These are phyloP conservation scores for Opisthograptis luteolata DNA, from an alignment of 2,888 invertebrate genomes.

Conservation along the genomic window DNA sequence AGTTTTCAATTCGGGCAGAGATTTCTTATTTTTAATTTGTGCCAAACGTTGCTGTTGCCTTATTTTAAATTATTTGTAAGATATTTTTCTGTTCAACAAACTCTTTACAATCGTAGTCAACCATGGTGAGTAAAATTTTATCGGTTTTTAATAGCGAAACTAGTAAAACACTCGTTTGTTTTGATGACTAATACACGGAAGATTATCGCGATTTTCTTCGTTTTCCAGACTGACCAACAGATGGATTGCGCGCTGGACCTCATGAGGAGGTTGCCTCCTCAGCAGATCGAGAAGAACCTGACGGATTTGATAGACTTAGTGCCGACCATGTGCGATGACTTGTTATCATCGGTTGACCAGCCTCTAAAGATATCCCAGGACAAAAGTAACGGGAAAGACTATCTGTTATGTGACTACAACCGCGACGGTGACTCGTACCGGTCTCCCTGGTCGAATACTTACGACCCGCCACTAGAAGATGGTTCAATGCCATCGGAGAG, in stretches of 20 bases:
- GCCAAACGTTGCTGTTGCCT: conserved; percentile 27
- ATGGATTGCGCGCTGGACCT: conserved; percentile 99
- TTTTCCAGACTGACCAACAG: conserved; percentile 94
- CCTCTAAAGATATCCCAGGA: conserved; percentile 99
- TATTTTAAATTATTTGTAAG: conserved; percentile 12
- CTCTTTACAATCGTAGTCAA: conserved; percentile 34
- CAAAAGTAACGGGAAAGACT: conserved; percentile 97
- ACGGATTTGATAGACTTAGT: conserved; percentile 98
- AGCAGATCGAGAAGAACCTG: conserved; percentile 99
- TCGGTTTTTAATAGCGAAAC: conserved; percentile 22
- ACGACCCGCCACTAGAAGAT: conserved; percentile 98
- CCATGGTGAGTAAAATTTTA: conserved; percentile 52
- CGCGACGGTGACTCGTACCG: conserved; percentile 99
- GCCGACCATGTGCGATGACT: conserved; percentile 97
- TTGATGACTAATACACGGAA: conserved; percentile 76
- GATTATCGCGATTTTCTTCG: conserved; percentile 44
- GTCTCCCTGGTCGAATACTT: conserved; percentile 99
- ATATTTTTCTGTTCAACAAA: conserved; percentile 8
- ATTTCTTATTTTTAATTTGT: conserved; percentile 43
- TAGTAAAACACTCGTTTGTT: conserved; percentile 55
- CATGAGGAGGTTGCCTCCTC: conserved; percentile 99
- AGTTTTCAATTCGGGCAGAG: conserved; percentile 53
- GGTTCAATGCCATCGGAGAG: conserved; percentile 99
- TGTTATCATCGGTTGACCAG: conserved; percentile 98
- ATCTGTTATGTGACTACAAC: conserved; percentile 99